Conservation (phyloP, 2,113 vertebrate genomes). For the Notiomystis cincta region DNA sequence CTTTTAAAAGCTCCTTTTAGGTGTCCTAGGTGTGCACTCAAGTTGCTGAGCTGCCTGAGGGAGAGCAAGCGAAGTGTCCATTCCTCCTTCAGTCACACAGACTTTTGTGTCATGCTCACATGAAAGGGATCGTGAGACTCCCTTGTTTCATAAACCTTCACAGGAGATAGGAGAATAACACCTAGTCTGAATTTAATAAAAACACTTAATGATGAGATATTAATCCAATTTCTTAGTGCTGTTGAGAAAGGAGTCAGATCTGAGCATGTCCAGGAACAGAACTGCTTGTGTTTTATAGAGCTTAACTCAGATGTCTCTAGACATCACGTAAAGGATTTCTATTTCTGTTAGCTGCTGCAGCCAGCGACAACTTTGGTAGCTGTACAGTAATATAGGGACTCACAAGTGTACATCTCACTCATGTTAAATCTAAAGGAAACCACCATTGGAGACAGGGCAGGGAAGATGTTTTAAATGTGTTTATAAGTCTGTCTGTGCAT, state of each 20-base stretch:
- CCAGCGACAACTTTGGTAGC: not conserved
- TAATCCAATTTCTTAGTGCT: not conserved
- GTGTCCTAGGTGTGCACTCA: fast-evolving
- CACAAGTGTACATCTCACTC: not conserved
- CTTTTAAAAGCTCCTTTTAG: not conserved
- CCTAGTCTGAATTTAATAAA: not conserved
- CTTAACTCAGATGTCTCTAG: not conserved
- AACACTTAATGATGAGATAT: not conserved
- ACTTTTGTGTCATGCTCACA: not conserved
- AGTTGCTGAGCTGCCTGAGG: not conserved
- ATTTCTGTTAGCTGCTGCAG: not conserved
- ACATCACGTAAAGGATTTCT: not conserved
- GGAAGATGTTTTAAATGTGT: not conserved
- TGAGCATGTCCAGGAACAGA: not conserved
- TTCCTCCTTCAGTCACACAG: not conserved
- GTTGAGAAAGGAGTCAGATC: not conserved
- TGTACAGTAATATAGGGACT: not conserved
- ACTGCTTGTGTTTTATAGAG: not conserved
- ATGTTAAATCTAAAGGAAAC: not conserved
- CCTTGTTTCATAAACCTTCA: not conserved
- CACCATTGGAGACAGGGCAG: not conserved
- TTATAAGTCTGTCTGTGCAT: not conserved
- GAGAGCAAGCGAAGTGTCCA: not conserved
- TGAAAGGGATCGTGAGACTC: not conserved
- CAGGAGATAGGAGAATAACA: not conserved